A percentile compares a stretch with the other conserved stretches of the same genome.
Conservation (phyloP, 64 coral and sea anemone species). For the Trachythela sp. region DNA sequence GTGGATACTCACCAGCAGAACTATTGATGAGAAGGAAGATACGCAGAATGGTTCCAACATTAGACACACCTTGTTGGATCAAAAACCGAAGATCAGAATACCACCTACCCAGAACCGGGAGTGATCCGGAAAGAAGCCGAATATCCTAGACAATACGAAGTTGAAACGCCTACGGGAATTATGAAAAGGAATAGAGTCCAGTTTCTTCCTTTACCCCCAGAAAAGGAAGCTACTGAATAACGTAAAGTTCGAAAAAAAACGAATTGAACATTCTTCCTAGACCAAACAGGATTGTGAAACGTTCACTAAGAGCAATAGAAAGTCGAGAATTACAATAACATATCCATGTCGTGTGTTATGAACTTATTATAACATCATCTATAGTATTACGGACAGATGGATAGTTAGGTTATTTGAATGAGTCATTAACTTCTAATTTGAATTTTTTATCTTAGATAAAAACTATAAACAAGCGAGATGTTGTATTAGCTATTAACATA, state of each 20-base stretch:
- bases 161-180: not conserved
- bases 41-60: not conserved
- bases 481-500: not conserved
- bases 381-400: not conserved
- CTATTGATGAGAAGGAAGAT: not conserved
- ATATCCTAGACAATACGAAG: not conserved
- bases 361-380: not conserved
- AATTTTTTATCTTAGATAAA: not conserved
- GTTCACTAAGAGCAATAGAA: not conserved
- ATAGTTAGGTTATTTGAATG: not conserved
- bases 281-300: not conserved
- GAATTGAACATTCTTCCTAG: not conserved
- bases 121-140: not conserved
- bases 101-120: not conserved
- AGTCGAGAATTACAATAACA: not conserved
- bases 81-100: not conserved
- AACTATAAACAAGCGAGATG: not conserved
- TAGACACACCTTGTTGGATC: not conserved
- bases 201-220: not conserved
- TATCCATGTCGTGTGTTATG: not conserved
- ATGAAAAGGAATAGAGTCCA: not conserved
- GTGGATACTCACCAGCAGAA: not conserved
- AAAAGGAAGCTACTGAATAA: not conserved
- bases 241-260: not conserved
- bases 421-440: not conserved